These are phyloP conservation scores for Piezodorus guildinii DNA, from an alignment of 1,140 invertebrate genomes.

Conservation along the genomic window DNA sequence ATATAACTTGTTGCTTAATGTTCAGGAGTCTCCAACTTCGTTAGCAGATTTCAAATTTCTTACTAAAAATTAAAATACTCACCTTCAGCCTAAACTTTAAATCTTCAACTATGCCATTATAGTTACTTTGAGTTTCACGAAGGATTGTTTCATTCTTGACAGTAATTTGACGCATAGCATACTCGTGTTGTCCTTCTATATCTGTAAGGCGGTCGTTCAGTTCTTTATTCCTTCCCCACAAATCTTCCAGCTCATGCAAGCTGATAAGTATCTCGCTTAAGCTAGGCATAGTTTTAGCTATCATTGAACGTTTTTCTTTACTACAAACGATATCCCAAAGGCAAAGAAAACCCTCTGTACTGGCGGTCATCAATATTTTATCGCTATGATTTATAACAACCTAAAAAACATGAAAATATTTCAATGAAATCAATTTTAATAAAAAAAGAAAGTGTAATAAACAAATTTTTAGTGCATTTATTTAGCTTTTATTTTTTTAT, in stretches of 20 bases:
- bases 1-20: too few relatives aligned
- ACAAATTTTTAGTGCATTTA: too few relatives aligned
- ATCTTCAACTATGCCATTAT: conserved; percentile 54
- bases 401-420: conserved; percentile 31
- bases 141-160: conserved; percentile 49
- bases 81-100: conserved; percentile 57
- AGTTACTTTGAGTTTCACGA: conserved; percentile 52
- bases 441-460: too few relatives aligned
- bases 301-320: background rate
- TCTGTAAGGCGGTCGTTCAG: conserved; percentile 54
- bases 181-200: conserved; percentile 57
- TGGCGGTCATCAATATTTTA: conserved; percentile 58
- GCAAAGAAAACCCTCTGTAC: conserved; percentile 62
- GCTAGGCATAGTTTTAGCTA: background rate
- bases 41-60: too few relatives aligned
- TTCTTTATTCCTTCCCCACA: conserved; percentile 38
- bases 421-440: too few relatives aligned
- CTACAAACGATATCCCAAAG: conserved; percentile 57
- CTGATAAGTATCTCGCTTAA: conserved; percentile 48
- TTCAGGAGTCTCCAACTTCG: too few relatives aligned
- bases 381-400: conserved; percentile 65
- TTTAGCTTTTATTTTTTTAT: too few relatives aligned
- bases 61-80: conserved; percentile 2
- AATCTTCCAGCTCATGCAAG: conserved; percentile 33
- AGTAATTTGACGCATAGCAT: conserved; percentile 54